Conservation (phyloP, 2,888 invertebrate genomes). For the Tenthredo scrophulariae region DNA sequence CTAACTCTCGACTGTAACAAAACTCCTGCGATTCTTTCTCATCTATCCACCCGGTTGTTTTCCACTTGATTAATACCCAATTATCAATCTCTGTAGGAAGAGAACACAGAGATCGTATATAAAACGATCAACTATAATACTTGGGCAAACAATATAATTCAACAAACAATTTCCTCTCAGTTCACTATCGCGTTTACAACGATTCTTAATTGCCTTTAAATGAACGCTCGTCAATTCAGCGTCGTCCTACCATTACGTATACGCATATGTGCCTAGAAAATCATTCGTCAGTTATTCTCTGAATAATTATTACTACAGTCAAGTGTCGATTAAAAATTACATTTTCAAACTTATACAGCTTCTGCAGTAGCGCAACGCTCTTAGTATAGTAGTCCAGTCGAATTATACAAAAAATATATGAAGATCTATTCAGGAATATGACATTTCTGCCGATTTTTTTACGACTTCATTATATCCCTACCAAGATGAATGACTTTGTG, state of each 20-base stretch:
- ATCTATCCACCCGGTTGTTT: constrained; percentile 56
- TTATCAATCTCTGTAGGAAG: background rate
- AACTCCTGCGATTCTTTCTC: background rate
- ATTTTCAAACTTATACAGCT: background rate
- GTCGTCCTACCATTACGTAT: background rate
- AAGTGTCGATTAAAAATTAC: background rate
- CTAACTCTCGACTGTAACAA: background rate
- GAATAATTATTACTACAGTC: background rate
- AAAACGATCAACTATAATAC: constrained; percentile 6
- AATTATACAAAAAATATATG: no score
- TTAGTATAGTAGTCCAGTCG: no score
- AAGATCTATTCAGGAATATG: no score
- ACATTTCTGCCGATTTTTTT: no score
- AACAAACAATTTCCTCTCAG: constrained; percentile 9
- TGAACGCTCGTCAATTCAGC: constrained; percentile 39
- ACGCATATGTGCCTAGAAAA: background rate
- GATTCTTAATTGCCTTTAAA: constrained; percentile 47
- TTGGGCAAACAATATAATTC: constrained; percentile 39
- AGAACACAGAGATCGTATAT: background rate
- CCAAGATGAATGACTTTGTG: no score
- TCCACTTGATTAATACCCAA: background rate
- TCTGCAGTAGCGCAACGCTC: background rate
- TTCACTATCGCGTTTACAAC: constrained; percentile 22
- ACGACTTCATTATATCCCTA: no score
- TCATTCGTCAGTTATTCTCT: background rate